phyloP scores from a whole-genome alignment of 2,888 invertebrate species.

The Lissonota sp. region DNA sequence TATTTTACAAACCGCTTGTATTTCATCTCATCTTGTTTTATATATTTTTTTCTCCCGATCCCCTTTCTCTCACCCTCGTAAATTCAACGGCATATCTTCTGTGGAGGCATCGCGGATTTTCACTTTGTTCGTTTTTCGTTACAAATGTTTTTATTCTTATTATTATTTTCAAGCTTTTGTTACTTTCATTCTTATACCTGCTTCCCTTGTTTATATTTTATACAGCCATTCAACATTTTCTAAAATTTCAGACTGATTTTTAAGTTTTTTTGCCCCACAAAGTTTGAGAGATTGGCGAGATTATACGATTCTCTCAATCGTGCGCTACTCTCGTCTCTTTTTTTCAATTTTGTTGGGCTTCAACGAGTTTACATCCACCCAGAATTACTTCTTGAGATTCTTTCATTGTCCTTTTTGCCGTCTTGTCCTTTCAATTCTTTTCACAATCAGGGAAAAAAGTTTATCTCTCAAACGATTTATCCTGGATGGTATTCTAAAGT shows the following conservation, averaged over 20 bases:
- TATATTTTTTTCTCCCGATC: constrained; percentile 1
- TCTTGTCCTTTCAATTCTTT: neutral
- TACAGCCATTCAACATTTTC: too few relatives aligned
- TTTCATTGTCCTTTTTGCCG: neutral
- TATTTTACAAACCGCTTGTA: neutral
- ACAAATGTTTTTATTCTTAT: too few relatives aligned
- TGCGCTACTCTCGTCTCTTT: neutral
- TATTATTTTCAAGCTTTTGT: neutral
- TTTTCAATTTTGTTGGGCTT: neutral
- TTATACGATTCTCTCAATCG: neutral
- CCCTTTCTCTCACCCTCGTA: neutral
- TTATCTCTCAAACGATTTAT: too few relatives aligned
- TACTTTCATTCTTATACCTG: neutral
- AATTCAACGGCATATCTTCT: too few relatives aligned
- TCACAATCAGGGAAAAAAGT: too few relatives aligned
- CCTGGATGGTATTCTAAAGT: too few relatives aligned
- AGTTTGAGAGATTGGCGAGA: too few relatives aligned
- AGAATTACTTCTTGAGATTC: neutral
- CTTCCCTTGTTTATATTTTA: neutral
- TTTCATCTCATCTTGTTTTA: neutral
- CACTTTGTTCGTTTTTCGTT: too few relatives aligned
- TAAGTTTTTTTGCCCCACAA: too few relatives aligned
- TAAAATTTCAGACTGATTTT: too few relatives aligned
- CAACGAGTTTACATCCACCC: too few relatives aligned
- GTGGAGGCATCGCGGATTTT: too few relatives aligned